Evolutionary conservation across 92 coral and sea anemone genomes (phyloP).

Genomic region (Meandrina meandrites): DNA sequence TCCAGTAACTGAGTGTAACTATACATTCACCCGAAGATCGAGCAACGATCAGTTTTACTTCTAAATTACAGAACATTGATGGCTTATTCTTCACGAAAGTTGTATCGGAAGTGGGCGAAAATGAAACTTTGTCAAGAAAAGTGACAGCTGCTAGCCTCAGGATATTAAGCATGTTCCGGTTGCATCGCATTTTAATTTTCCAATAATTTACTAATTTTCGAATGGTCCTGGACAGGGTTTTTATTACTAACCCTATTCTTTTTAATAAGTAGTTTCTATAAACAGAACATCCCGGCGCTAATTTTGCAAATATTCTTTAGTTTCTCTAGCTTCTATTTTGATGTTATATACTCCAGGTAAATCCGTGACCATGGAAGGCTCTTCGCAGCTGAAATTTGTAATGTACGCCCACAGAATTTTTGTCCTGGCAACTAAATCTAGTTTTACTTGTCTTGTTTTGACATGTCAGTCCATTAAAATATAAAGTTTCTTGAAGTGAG

Average conservation of each 20-base stretch:
- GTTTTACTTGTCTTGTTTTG: neutral
- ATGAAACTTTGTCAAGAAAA: neutral
- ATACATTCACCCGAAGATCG: neutral
- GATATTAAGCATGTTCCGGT: neutral
- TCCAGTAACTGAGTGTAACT: neutral
- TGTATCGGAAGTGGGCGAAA: neutral
- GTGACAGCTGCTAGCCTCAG: neutral
- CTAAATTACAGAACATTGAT: neutral
- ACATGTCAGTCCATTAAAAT: neutral
- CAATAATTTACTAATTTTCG: neutral
- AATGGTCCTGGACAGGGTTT: too few relatives aligned
- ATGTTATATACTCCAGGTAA: too few relatives aligned
- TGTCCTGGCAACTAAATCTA: neutral
- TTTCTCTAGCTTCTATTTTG: too few relatives aligned
- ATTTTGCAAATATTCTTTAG: too few relatives aligned
- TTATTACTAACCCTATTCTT: too few relatives aligned
- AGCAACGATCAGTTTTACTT: too few relatives aligned
- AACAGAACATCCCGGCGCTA: too few relatives aligned
- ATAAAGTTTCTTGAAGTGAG: neutral
- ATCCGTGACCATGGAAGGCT: too few relatives aligned
- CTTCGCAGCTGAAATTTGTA: too few relatives aligned
- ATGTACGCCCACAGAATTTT: neutral
- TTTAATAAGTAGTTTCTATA: too few relatives aligned
- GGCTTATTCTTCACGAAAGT: neutral
- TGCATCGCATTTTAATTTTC: neutral